phyloP scores from a whole-genome alignment of 1,140 invertebrate genomes.

The Drosophila saltans region DNA sequence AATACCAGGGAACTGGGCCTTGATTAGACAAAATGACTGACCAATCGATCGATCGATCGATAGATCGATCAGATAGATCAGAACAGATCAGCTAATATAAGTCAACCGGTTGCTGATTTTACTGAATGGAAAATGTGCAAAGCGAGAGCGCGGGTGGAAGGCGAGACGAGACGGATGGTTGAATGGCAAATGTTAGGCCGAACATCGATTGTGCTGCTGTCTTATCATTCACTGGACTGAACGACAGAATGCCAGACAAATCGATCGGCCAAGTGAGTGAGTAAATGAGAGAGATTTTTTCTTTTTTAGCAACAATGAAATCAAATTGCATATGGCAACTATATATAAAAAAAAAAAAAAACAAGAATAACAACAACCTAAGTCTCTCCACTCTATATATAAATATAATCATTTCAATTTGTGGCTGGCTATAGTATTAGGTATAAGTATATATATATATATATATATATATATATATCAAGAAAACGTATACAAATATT shows the following conservation, averaged over 20 bases:
- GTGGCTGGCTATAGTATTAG: slow-evolving; percentile 28
- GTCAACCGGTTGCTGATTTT: slow-evolving; percentile 5
- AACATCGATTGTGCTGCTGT: neutral
- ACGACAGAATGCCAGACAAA: too few relatives aligned
- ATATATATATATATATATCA: slow-evolving; percentile 35
- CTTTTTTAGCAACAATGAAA: slow-evolving; percentile 3
- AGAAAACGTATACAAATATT: slow-evolving; percentile 37
- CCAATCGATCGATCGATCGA: neutral
- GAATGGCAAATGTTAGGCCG: neutral
- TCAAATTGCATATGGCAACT: slow-evolving; percentile 12
- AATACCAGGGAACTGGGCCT: neutral
- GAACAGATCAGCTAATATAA: slow-evolving; percentile 1
- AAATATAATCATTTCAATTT: slow-evolving; percentile 6
- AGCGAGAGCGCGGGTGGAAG: neutral
- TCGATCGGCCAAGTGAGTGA: neutral
- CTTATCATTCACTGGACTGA: neutral
- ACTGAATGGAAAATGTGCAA: slow-evolving; percentile 1
- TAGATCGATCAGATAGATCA: neutral
- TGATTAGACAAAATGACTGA: neutral
- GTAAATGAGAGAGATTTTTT: neutral
- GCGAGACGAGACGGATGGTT: too few relatives aligned
- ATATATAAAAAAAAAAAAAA: neutral
- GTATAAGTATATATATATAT: slow-evolving; percentile 27
- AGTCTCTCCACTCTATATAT: too few relatives aligned
- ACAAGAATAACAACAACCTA: too few relatives aligned